Conservation (phyloP, 2,113 vertebrate genomes). For the Diphyllodes magnificus region DNA sequence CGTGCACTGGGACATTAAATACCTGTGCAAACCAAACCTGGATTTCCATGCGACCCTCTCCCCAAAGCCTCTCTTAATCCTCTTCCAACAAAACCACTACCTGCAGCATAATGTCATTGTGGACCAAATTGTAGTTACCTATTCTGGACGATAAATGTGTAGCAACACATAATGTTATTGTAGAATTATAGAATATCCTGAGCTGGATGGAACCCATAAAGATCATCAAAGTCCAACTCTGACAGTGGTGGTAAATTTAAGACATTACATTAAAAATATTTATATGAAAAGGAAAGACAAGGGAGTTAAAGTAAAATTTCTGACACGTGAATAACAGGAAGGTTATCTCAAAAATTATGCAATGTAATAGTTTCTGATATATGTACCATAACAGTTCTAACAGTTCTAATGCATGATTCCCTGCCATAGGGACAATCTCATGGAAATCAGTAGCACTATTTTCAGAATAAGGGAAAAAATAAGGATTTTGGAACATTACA, state of each 20-base stretch:
- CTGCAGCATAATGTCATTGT: not conserved
- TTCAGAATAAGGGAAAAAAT: not conserved
- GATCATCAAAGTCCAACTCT: not conserved
- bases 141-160: not conserved
- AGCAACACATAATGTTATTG: not conserved
- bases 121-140: not conserved
- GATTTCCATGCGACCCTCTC: not conserved
- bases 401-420: accelerated
- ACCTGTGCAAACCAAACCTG: not conserved
- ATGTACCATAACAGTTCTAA: not conserved
- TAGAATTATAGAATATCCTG: not conserved
- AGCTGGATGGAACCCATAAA: not conserved
- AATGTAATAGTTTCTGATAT: not conserved
- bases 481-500: not conserved
- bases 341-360: not conserved
- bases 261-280: not conserved
- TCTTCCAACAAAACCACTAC: not conserved
- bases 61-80: not conserved
- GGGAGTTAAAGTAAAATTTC: not conserved
- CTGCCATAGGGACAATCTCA: not conserved
- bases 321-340: not conserved
- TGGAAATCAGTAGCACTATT: not conserved
- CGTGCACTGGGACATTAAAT: not conserved
- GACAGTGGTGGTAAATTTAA: not conserved
- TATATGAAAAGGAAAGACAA: not conserved